Conservation (phyloP, 2,113 vertebrate genomes). For the Eulacestoma nigropectus region DNA sequence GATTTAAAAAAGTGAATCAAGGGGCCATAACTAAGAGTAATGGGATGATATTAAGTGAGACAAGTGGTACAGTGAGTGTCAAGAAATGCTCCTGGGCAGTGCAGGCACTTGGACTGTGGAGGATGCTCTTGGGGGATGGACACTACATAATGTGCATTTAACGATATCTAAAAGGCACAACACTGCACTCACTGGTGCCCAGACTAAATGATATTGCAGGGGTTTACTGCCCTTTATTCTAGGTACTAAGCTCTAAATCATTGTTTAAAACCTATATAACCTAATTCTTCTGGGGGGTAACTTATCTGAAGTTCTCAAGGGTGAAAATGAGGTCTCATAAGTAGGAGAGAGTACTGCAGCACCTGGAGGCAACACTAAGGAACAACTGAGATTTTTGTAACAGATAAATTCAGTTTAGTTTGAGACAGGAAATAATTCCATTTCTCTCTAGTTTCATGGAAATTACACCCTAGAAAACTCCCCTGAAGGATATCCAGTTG, state of each 20-base stretch:
- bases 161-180: neutral
- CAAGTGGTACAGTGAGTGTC: neutral
- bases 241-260: neutral
- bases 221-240: neutral
- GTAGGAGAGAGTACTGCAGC: neutral
- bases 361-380: neutral
- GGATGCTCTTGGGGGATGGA: neutral
- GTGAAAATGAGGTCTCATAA: neutral
- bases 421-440: conserved; percentile 1
- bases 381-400: neutral
- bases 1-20: conserved; percentile 24
- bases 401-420: neutral
- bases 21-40: neutral
- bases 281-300: neutral
- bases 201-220: neutral
- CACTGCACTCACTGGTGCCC: neutral
- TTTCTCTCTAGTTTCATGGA: conserved; percentile 8
- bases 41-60: neutral
- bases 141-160: neutral
- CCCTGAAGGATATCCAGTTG: neutral
- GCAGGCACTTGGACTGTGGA: neutral
- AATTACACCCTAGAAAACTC: neutral
- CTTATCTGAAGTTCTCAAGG: neutral
- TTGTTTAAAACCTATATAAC: neutral
- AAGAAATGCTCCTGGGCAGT: neutral